These are phyloP conservation scores for Channa maculata DNA, from an alignment of 2,113 vertebrate species.

Conservation along the genomic window DNA sequence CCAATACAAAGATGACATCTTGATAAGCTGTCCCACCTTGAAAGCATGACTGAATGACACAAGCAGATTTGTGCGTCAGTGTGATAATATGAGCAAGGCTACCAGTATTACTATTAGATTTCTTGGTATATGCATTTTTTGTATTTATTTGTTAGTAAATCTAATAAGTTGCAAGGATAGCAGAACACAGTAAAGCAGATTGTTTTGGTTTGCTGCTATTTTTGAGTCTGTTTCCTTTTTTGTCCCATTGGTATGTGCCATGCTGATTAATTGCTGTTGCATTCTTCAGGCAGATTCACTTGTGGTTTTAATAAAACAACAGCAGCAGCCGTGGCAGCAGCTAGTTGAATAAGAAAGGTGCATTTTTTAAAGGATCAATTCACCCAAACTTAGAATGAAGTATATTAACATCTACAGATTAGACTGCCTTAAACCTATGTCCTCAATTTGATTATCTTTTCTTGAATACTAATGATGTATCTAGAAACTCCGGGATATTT, in stretches of 20 bases:
- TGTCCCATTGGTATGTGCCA: slow-evolving; percentile 3
- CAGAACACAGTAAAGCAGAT: neutral
- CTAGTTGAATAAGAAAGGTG: neutral
- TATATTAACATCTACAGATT: too few relatives aligned
- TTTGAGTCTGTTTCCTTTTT: slow-evolving; percentile 28
- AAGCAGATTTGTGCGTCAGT: slow-evolving; percentile 16
- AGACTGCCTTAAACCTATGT: too few relatives aligned
- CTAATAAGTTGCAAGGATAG: neutral
- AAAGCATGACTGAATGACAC: slow-evolving; percentile 44
- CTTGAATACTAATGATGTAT: too few relatives aligned
- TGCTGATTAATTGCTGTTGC: slow-evolving; percentile 21
- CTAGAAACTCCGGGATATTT: too few relatives aligned
- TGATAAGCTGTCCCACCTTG: slow-evolving; percentile 66
- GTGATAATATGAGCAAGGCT: neutral
- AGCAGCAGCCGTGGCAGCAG: slow-evolving; percentile 1
- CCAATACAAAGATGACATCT: slow-evolving; percentile 61
- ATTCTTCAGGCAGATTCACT: slow-evolving; percentile 10
- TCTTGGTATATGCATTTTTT: neutral
- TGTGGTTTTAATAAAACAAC: neutral
- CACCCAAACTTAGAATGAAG: too few relatives aligned
- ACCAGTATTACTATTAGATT: neutral
- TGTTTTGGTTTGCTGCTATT: slow-evolving; percentile 37
- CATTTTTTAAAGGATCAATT: too few relatives aligned
- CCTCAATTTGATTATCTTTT: too few relatives aligned
- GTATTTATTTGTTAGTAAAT: neutral